Percentiles rank a stretch among this genome's conserved stretches.
Conservation (phyloP, 1,140 invertebrate genomes). For the Geopemphigus sp. region DNA sequence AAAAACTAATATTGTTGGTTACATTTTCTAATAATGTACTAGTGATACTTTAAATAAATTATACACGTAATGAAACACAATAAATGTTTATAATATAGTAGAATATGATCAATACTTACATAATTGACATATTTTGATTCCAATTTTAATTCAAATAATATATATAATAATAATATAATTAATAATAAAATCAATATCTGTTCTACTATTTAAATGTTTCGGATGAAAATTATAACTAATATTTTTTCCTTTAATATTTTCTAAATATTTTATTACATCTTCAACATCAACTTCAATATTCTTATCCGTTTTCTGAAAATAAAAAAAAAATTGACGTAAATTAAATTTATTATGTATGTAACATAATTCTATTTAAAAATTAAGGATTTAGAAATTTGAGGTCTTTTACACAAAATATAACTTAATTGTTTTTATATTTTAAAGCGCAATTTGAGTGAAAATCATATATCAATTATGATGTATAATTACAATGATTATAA, state of each 20-base stretch:
- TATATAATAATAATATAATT: background rate
- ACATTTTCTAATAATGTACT: too few species aligned
- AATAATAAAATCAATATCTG: background rate
- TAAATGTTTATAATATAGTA: too few species aligned
- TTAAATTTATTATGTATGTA: background rate
- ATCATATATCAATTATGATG: too few species aligned
- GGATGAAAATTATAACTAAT: background rate
- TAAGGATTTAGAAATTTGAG: too few species aligned
- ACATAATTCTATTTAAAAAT: too few species aligned
- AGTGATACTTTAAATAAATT: background rate
- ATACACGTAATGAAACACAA: too few species aligned
- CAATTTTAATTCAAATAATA: constrained; percentile 3
- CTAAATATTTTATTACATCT: background rate
- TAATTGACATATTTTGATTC: constrained; percentile 2
- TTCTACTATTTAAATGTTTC: background rate
- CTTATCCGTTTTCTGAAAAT: background rate
- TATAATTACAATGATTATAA: too few species aligned
- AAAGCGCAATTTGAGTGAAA: too few species aligned
- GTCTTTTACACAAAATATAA: too few species aligned
- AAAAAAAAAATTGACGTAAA: background rate
- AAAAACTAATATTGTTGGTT: too few species aligned
- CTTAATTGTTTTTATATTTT: too few species aligned
- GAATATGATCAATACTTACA: background rate
- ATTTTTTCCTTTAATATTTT: background rate
- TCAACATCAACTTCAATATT: constrained; percentile 14